Conservation (phyloP, 30 jellyfish, hydroid and myxozoan species). For the Catostylus mosaicus region DNA sequence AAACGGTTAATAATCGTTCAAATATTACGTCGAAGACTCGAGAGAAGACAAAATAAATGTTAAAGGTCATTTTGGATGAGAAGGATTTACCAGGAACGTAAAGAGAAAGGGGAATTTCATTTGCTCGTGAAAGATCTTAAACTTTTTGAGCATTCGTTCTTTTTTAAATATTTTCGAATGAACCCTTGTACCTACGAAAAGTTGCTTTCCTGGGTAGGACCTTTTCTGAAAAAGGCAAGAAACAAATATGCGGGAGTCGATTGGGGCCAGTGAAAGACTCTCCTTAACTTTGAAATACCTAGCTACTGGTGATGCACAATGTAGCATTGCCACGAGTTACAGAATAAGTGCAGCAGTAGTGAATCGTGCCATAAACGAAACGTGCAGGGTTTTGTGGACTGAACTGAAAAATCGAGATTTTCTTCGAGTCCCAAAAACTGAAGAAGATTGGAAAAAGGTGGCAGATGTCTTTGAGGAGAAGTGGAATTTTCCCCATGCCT, state of each 20-base stretch:
- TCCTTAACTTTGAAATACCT: constrained; percentile 1
- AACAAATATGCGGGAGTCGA: not conserved
- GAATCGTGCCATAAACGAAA: constrained; percentile 28
- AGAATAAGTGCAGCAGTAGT: constrained; percentile 37
- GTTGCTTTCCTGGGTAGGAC: no score
- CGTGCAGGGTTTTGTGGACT: constrained; percentile 41
- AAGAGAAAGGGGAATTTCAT: constrained; percentile 16
- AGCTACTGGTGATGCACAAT: constrained; percentile 62
- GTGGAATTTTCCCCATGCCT: constrained; percentile 56
- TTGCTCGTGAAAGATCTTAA: not conserved
- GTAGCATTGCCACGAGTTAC: constrained; percentile 65
- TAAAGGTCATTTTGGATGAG: not conserved
- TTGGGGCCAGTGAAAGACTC: constrained; percentile 1
- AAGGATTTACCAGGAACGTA: not conserved
- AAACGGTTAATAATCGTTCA: not conserved
- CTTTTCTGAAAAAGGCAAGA: not conserved
- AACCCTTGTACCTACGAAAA: no score
- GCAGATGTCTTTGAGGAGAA: constrained; percentile 19
- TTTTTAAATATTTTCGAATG: constrained; percentile 22
- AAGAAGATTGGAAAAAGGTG: constrained; percentile 26
- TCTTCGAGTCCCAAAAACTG: constrained; percentile 10
- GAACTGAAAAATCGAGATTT: not conserved
- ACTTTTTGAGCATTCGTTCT: not conserved
- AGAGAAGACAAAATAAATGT: not conserved
- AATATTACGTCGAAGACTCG: not conserved